These are phyloP conservation scores for Apocrypta bakeri DNA, from an alignment of 1,140 invertebrate genomes.

Conservation along the genomic window DNA sequence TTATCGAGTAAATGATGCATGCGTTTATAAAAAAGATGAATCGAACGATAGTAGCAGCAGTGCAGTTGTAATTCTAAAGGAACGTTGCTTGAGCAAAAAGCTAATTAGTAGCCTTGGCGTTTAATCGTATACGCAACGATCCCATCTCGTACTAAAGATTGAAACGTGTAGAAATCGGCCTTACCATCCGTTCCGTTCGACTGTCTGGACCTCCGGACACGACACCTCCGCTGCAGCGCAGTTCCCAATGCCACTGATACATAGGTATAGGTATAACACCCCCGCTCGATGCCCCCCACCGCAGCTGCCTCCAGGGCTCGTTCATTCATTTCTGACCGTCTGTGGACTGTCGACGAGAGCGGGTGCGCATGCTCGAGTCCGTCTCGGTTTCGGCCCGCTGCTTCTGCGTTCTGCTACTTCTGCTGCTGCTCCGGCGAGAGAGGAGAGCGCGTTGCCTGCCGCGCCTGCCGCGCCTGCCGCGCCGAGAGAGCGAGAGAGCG, in stretches of 20 bases:
- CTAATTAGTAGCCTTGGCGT: not conserved
- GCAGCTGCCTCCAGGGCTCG: not conserved
- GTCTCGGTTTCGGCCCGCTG: not conserved
- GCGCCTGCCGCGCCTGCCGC: no score
- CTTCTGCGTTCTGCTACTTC: no score
- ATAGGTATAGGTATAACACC: not conserved
- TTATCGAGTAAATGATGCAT: no score
- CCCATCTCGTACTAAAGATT: not conserved
- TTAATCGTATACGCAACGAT: not conserved
- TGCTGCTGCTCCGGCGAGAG: no score
- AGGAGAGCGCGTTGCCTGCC: no score
- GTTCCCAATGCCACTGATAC: not conserved
- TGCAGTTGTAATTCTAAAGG: no score
- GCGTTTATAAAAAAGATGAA: no score
- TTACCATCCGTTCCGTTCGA: not conserved
- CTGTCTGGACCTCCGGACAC: not conserved
- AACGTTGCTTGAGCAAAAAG: no score
- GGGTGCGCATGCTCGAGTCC: not conserved
- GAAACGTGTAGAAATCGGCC: not conserved
- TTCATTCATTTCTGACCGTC: conserved; percentile 5
- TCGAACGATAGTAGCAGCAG: no score
- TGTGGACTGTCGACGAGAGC: not conserved
- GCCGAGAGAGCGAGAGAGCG: not conserved
- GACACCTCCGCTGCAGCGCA: not conserved
- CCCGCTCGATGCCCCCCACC: conserved; percentile 5